Conservation (phyloP, 1,140 invertebrate genomes). For the Drosophila tropicalis region DNA sequence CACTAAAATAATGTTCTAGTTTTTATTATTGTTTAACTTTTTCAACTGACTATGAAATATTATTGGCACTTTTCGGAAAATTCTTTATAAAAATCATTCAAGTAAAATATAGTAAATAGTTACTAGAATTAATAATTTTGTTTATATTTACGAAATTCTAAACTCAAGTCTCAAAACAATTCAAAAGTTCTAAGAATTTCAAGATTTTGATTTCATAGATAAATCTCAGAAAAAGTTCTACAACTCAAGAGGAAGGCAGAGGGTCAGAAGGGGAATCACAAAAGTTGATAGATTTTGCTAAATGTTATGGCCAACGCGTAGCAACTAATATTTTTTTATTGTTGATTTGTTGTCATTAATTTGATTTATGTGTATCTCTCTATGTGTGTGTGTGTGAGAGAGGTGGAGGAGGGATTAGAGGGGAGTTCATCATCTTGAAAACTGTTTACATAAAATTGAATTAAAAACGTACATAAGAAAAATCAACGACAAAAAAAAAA, state of each 20-base stretch:
- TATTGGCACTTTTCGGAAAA: too few relatives aligned
- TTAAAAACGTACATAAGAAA: slow-evolving; percentile 62
- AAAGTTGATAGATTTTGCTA: slow-evolving; percentile 12
- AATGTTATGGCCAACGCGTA: not conserved
- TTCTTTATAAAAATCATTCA: too few relatives aligned
- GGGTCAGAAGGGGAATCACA: not conserved
- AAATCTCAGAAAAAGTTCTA: not conserved
- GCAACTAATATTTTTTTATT: slow-evolving; percentile 26
- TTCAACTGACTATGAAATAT: too few relatives aligned
- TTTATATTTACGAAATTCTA: too few relatives aligned
- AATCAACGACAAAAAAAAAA: slow-evolving; percentile 41
- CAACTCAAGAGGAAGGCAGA: not conserved
- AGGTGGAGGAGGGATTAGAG: not conserved
- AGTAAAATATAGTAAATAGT: too few relatives aligned
- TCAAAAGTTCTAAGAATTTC: not conserved
- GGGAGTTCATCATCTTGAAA: slow-evolving; percentile 57
- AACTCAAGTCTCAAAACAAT: not conserved
- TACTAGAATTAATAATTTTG: too few relatives aligned
- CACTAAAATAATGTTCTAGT: too few relatives aligned
- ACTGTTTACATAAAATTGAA: slow-evolving; percentile 80
- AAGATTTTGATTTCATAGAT: not conserved
- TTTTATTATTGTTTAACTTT: too few relatives aligned
- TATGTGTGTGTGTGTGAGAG: not conserved
- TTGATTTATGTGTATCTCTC: slow-evolving; percentile 72
- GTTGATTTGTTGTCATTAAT: slow-evolving; percentile 70